These are phyloP conservation scores for Gyrodactylus salaris DNA, from an alignment of 1,140 invertebrate genomes.

Conservation along the genomic window DNA sequence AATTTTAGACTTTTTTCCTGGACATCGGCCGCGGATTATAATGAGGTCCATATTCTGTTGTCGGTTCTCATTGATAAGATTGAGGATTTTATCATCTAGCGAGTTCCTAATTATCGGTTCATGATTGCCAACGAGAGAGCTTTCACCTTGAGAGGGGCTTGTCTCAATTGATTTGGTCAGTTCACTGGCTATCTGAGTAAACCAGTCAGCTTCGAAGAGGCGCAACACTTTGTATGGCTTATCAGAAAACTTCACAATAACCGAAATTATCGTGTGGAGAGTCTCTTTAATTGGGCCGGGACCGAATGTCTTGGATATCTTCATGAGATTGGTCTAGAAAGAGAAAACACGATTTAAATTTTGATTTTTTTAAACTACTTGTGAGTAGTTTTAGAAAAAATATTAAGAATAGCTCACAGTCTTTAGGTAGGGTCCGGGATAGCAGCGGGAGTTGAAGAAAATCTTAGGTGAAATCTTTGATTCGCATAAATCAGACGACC, in stretches of 20 bases:
- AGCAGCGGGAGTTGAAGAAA: background rate
- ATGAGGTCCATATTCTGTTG: background rate
- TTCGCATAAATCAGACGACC: too few relatives aligned
- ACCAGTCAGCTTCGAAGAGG: background rate
- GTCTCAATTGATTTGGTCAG: background rate
- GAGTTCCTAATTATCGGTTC: background rate
- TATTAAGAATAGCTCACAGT: background rate
- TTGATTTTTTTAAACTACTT: too few relatives aligned
- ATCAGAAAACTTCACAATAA: background rate
- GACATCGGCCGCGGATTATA: background rate
- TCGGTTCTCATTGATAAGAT: background rate
- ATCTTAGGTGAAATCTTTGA: background rate
- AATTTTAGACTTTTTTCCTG: background rate
- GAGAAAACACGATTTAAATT: too few relatives aligned
- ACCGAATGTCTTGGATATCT: background rate
- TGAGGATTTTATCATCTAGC: background rate
- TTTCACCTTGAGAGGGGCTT: too few relatives aligned
- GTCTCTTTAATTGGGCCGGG: background rate
- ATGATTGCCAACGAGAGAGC: background rate
- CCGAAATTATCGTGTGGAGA: background rate
- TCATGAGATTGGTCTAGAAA: background rate
- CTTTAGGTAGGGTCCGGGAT: background rate
- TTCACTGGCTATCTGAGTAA: background rate
- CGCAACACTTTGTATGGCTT: background rate
- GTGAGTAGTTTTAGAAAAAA: too few relatives aligned